phyloP scores from a whole-genome alignment of 2,797 vertebrate species.

The Xiphophorus birchmanni region DNA sequence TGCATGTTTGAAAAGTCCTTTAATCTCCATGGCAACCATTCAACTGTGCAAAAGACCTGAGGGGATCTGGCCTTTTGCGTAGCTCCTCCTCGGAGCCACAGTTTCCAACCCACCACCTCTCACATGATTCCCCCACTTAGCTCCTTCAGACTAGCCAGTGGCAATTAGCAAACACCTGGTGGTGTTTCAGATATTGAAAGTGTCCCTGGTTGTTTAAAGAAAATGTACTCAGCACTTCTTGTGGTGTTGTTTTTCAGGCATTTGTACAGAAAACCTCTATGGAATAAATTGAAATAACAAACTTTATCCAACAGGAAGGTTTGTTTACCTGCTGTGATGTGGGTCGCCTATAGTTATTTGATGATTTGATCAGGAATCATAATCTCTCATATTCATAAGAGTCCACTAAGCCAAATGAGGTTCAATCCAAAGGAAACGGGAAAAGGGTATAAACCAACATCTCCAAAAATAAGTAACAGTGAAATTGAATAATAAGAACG shows the following conservation, averaged over 20 bases:
- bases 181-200: background rate
- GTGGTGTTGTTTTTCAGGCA: background rate
- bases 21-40: no score
- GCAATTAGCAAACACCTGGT: no score
- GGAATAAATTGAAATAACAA: background rate
- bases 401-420: background rate
- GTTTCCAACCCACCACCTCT: no score
- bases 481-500: background rate
- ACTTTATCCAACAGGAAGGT: background rate
- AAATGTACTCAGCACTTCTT: background rate
- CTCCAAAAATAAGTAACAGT: background rate
- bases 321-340: background rate
- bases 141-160: no score
- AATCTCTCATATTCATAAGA: background rate
- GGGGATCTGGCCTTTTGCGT: no score
- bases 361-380: background rate
- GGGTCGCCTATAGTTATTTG: background rate
- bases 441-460: background rate
- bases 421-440: background rate
- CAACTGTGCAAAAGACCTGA: no score
- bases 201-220: background rate
- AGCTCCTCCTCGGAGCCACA: no score
- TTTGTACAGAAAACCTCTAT: background rate
- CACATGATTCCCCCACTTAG: no score
- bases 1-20: no score